A percentile compares a stretch with the other conserved stretches of the same genome.
Conservation (phyloP, 2,888 invertebrate species). For the Aradus depressus region DNA sequence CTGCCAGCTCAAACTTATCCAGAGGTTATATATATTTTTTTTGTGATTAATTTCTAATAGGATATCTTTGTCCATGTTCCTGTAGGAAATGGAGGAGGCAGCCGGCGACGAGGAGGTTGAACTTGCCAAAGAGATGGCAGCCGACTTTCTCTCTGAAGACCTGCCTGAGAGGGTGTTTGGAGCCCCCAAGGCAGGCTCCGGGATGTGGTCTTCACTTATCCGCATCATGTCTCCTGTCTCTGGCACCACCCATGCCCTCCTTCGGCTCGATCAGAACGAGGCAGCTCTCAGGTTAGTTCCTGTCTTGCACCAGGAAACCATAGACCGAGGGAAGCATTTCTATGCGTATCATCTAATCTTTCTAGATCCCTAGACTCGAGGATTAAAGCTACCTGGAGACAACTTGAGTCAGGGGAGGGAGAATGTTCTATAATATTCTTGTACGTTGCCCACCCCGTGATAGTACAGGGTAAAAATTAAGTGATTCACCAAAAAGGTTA, state of each 20-base stretch:
- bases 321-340: no score
- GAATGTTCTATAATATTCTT: no score
- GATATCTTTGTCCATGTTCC: not conserved
- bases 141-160: slow-evolving; percentile 88
- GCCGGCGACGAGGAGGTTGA: slow-evolving; percentile 93
- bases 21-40: not conserved
- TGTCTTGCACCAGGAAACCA: no score
- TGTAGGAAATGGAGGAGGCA: slow-evolving; percentile 84
- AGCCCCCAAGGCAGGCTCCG: slow-evolving; percentile 89
- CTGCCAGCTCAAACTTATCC: no score
- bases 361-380: no score
- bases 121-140: slow-evolving; percentile 93
- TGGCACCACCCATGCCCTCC: slow-evolving; percentile 63
- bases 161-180: slow-evolving; percentile 89
- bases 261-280: slow-evolving; percentile 88
- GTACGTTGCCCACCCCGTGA: no score
- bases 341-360: no score
- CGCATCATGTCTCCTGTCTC: slow-evolving; percentile 75
- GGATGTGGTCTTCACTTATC: slow-evolving; percentile 91
- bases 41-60: not conserved
- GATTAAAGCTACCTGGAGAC: no score
- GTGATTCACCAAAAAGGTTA: no score
- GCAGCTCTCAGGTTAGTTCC: slow-evolving; percentile 67
- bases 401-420: no score
- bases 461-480: no score